Evolutionary conservation across 2,113 vertebrate species (phyloP).

Genomic region (Plotosus lineatus): DNA sequence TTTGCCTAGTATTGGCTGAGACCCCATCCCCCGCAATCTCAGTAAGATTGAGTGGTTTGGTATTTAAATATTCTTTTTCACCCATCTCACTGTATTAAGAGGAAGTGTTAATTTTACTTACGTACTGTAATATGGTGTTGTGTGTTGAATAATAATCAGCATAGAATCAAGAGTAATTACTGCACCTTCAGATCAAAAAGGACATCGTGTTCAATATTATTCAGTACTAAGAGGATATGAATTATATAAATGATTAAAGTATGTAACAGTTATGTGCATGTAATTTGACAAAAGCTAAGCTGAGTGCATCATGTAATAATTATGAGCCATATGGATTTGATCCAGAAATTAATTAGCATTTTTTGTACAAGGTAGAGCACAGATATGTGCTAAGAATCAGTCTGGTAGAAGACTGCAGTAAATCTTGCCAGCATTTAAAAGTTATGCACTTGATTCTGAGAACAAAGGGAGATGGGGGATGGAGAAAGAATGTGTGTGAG

Average conservation of each 20-base stretch:
- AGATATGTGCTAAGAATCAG: slow-evolving; percentile 9
- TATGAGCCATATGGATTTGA: slow-evolving; percentile 4
- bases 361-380: slow-evolving; percentile 3
- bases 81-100: too few species aligned
- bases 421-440: neutral
- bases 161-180: slow-evolving; percentile 22
- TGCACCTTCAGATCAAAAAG: slow-evolving; percentile 30
- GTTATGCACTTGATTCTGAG: neutral
- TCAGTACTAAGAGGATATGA: neutral
- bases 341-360: slow-evolving; percentile 23
- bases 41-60: too few species aligned
- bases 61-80: too few species aligned
- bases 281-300: slow-evolving; percentile 24
- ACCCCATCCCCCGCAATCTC: too few species aligned
- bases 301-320: slow-evolving; percentile 9
- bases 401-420: neutral
- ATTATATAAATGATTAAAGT: slow-evolving; percentile 15
- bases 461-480: neutral
- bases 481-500: neutral
- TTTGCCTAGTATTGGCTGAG: too few species aligned
- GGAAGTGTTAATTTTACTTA: too few species aligned
- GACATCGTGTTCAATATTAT: slow-evolving; percentile 15
- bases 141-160: neutral
- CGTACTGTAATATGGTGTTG: neutral
- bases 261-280: neutral